These are phyloP conservation scores for Girardia tigrina DNA, from an alignment of 2,888 invertebrate genomes.

Conservation along the genomic window DNA sequence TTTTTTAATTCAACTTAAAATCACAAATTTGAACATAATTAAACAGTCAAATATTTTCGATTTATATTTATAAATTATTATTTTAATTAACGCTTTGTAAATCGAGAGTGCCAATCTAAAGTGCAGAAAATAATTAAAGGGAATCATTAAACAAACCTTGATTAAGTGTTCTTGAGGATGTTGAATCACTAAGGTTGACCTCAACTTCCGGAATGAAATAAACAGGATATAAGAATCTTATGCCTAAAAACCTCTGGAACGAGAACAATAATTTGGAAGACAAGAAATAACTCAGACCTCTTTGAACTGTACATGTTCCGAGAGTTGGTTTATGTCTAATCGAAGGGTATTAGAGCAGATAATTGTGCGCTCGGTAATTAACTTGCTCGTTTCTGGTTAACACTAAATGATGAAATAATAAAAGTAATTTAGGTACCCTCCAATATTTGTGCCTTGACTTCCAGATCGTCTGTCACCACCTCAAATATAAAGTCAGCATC, in stretches of 20 bases:
- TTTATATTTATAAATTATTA: too few species aligned
- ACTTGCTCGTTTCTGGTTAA: conserved; percentile 44
- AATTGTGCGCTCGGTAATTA: conserved; percentile 44
- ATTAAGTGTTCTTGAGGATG: conserved; percentile 45
- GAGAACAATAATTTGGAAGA: conserved; percentile 27
- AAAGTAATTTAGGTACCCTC: conserved; percentile 43
- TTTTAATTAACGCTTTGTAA: too few species aligned
- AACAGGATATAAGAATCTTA: conserved; percentile 52
- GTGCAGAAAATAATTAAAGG: too few species aligned
- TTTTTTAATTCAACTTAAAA: neutral
- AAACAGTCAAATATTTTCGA: neutral
- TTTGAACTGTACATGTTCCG: conserved; percentile 42
- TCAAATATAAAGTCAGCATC: conserved; percentile 52
- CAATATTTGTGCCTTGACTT: conserved; percentile 49
- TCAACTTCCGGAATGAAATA: conserved; percentile 52
- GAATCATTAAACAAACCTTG: too few species aligned
- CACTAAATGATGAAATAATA: neutral
- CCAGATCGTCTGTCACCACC: conserved; percentile 49
- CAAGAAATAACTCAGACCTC: conserved; percentile 41
- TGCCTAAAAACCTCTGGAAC: conserved; percentile 48
- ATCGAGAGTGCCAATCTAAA: too few species aligned
- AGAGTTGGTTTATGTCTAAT: conserved; percentile 44
- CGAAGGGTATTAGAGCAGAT: conserved; percentile 47
- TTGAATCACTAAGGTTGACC: conserved; percentile 43
- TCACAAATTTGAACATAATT: conserved; percentile 37